Conservation (phyloP, 2,797 vertebrate genomes). For the Melanogrammus aeglefinus region DNA sequence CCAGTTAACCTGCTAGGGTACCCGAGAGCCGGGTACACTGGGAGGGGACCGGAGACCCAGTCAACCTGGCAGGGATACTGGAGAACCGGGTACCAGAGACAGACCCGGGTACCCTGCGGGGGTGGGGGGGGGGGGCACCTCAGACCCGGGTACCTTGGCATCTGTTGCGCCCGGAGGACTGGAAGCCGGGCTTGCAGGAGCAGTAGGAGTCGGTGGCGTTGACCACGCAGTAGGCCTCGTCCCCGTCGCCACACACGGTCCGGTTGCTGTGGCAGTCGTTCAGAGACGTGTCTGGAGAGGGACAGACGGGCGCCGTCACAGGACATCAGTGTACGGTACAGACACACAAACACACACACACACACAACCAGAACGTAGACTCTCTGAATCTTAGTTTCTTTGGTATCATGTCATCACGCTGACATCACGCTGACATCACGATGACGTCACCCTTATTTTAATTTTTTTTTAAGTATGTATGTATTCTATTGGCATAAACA, state of each 20-base stretch:
- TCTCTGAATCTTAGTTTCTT: too few species aligned
- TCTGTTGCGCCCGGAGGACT: slow-evolving; percentile 77
- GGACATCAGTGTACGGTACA: neutral
- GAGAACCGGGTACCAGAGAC: too few species aligned
- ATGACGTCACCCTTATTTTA: too few species aligned
- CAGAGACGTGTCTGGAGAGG: slow-evolving; percentile 73
- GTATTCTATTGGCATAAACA: too few species aligned
- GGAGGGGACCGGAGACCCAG: too few species aligned
- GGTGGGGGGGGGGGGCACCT: too few species aligned
- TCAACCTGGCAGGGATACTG: too few species aligned
- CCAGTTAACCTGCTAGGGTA: too few species aligned
- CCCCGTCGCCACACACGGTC: slow-evolving; percentile 84
- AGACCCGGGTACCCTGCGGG: neutral
- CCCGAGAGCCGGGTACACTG: too few species aligned
- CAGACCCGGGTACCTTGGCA: slow-evolving; percentile 80
- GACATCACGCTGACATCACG: too few species aligned
- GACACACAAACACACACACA: neutral
- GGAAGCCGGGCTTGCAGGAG: slow-evolving; percentile 86
- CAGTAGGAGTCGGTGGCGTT: slow-evolving; percentile 81
- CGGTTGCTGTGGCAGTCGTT: slow-evolving; percentile 80
- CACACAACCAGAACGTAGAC: neutral
- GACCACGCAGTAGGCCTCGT: slow-evolving; percentile 85
- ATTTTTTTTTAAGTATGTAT: too few species aligned
- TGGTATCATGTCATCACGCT: too few species aligned
- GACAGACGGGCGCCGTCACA: neutral